Conservation (phyloP, 2,888 invertebrate genomes). For the Micropterix aruncella region DNA sequence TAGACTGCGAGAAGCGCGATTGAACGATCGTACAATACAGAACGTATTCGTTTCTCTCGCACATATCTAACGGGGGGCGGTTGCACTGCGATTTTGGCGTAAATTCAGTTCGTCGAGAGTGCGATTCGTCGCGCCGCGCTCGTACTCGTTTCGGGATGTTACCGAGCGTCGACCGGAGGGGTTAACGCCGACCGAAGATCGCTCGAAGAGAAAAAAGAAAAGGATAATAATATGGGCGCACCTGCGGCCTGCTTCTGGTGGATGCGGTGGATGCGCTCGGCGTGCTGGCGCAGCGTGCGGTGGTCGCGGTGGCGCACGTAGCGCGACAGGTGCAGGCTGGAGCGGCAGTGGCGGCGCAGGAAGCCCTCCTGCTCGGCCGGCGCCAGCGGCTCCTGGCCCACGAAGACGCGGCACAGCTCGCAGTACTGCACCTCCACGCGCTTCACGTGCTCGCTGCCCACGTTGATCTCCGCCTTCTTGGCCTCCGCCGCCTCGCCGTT, state of each 20-base stretch:
- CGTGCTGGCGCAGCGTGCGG: constrained; percentile 55
- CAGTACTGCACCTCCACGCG: constrained; percentile 64
- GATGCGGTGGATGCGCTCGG: constrained; percentile 51
- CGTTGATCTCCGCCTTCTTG: constrained; percentile 53
- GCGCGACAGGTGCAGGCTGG: constrained; percentile 60
- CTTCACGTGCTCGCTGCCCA: constrained; percentile 65
- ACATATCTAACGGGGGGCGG: too few species aligned
- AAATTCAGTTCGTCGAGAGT: too few species aligned
- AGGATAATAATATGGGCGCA: too few species aligned
- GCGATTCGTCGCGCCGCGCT: too few species aligned
- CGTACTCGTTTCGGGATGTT: too few species aligned
- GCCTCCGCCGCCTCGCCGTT: constrained; percentile 29
- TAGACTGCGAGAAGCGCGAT: too few species aligned
- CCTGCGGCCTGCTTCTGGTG: constrained; percentile 26
- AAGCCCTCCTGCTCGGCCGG: constrained; percentile 40
- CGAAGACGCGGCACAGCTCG: constrained; percentile 63
- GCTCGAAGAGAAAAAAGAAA: too few species aligned
- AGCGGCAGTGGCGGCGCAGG: constrained; percentile 58
- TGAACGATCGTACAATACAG: too few species aligned
- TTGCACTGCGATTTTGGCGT: too few species aligned
- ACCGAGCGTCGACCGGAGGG: too few species aligned
- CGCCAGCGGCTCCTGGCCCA: constrained; percentile 38
- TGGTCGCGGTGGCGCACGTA: constrained; percentile 68
- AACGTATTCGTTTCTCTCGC: too few species aligned
- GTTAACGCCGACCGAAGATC: too few species aligned